These are phyloP conservation scores for Pogonognathellus flavescens DNA, from an alignment of 1,140 invertebrate genomes.

Conservation along the genomic window DNA sequence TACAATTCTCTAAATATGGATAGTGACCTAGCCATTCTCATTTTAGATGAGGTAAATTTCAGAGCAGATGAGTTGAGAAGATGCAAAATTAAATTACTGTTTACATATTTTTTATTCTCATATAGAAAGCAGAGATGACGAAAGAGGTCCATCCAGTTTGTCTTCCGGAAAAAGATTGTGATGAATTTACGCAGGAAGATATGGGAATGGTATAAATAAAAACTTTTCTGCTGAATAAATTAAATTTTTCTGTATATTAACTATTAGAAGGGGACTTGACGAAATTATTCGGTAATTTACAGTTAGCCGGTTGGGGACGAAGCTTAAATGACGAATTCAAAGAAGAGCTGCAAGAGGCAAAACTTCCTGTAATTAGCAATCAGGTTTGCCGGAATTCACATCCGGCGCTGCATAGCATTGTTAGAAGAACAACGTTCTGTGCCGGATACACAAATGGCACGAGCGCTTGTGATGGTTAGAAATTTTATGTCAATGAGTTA, in stretches of 20 bases:
- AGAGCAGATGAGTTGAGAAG: not conserved
- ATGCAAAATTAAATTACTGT: not conserved
- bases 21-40: slow-evolving; percentile 1
- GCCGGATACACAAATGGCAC: slow-evolving; percentile 58
- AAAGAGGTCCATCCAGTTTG: not conserved
- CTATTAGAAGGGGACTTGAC: not conserved
- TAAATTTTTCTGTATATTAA: not conserved
- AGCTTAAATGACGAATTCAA: slow-evolving; percentile 24
- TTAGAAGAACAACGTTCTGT: slow-evolving; percentile 47
- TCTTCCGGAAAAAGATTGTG: not conserved
- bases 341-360: slow-evolving; percentile 55
- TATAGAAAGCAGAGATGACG: slow-evolving; percentile 7
- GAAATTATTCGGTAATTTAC: slow-evolving; percentile 9
- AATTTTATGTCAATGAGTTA: not conserved
- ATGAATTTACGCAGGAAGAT: not conserved
- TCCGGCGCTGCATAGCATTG: slow-evolving; percentile 19
- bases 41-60: slow-evolving; percentile 8
- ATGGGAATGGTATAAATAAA: not conserved
- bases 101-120: not conserved
- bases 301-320: slow-evolving; percentile 52
- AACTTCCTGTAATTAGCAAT: slow-evolving; percentile 33
- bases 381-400: not conserved
- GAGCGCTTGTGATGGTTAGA: not conserved
- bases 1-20: not conserved
- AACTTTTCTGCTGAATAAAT: too few species aligned